Base-by-base conservation (phyloP, 2,888 invertebrate genomes). In the Rugalucina vietnamica region DNA sequence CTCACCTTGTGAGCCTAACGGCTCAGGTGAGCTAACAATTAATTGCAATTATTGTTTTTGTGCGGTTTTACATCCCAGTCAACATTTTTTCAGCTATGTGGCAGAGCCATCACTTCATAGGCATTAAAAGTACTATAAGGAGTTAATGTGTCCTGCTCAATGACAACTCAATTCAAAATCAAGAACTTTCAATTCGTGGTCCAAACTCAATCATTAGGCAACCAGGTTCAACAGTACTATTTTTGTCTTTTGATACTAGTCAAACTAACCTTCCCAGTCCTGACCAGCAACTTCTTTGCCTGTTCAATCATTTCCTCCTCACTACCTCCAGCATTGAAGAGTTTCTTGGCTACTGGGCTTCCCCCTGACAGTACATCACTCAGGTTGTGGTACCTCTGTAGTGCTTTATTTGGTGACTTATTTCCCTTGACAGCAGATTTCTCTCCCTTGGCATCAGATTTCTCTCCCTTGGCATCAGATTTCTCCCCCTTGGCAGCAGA, bases 221-320 rank as follows among this genome's bases (percentile, higher is more conserved):
- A n/a, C n/a, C n/a, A n/a, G n/a, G n/a, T n/a, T n/a, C n/a, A n/a
- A n/a, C n/a, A n/a, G n/a, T n/a, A n/a, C n/a, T n/a, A n/a, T n/a
- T n/a, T n/a, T n/a, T n/a, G n/a, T n/a, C 18, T 43, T 54, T 54
- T 54, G n/a, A 54, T 54, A 54, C 21, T 54, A 18, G 14, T 12
- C 27, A 24, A 10, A 32, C 83, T 84, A 79, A 95, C 95, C 91
- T 94, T 94, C 12, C 95, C 95, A 18, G 95, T 95, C 79, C 93
- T 94, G 85, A 95, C 95, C 32, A 95, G 88, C 80, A 94, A 93
- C 72, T 90, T 89, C 76, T 93, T 92, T 0, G 91, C 91, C 29
- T 91, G 81, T 37, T 37, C 43, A 27, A 29, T 12, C 24, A 43
- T 12, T 12, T 76, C 49, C n/a, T 87, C 86, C 60, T 78, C 76